These are phyloP conservation scores for Philopedon plagiatum DNA, from an alignment of 2,888 invertebrate genomes.

Conservation along the genomic window DNA sequence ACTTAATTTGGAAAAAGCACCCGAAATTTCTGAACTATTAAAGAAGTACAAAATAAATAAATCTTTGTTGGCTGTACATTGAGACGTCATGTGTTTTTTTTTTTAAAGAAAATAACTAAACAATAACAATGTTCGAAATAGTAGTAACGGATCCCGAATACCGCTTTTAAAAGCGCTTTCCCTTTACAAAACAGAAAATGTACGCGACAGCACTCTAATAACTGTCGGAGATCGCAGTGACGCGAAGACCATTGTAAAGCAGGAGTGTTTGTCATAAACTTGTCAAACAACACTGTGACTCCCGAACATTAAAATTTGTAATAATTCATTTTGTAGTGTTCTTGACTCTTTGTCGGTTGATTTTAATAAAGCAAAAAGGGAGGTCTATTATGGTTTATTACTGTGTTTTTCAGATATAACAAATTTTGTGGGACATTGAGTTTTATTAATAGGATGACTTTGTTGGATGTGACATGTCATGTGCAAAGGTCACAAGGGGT, in stretches of 20 bases:
- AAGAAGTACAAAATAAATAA: too few relatives aligned
- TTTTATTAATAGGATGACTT: background rate
- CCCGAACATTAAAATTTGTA: constrained; percentile 39
- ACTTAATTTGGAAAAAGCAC: too few relatives aligned
- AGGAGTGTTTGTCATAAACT: constrained; percentile 41
- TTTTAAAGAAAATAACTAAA: too few relatives aligned
- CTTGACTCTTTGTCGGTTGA: constrained; percentile 29
- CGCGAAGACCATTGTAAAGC: constrained; percentile 30
- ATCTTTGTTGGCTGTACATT: too few relatives aligned
- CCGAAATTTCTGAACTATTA: too few relatives aligned
- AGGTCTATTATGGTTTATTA: background rate
- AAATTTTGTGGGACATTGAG: constrained; percentile 14
- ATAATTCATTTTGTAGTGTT: constrained; percentile 37
- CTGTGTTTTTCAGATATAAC: constrained; percentile 18
- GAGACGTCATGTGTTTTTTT: too few relatives aligned
- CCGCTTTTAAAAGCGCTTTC: too few relatives aligned
- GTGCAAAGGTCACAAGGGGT: background rate
- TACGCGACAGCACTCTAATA: constrained; percentile 17
- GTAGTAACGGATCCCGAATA: too few relatives aligned
- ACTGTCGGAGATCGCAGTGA: background rate
- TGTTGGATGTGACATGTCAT: background rate
- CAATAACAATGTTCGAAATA: too few relatives aligned
- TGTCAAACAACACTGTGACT: constrained; percentile 36
- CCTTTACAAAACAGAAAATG: too few relatives aligned
- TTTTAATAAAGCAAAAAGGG: background rate